Base-by-base conservation (phyloP, 2,888 invertebrate genomes). In the Netelia fuscicornis region DNA sequence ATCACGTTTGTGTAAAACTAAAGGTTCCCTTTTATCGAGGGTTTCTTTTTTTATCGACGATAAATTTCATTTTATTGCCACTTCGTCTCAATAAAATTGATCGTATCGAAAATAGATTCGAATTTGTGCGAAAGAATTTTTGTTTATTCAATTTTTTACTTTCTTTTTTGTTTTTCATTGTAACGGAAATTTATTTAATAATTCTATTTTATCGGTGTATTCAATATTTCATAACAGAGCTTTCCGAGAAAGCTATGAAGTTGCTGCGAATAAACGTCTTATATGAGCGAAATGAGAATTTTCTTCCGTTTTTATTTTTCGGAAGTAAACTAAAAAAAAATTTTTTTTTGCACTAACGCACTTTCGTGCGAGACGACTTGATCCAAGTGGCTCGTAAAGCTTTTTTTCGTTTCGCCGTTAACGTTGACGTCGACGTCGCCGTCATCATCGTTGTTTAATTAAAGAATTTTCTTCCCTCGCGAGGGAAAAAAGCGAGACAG, bases 401-500 rank as follows among this genome's bases (percentile, higher is more conserved):
- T 25, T 78, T 10, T 44, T 70, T 62, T 9, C 30, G 20, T 25
- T n/a, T 11, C 8, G 20, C 60, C 17, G 23, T 37, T 11, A 17
- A 9, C 37, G 30, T 30, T 30, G 30, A 30, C 79, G n/a, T 54
- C 13, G 44, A 17, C 54, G 79, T 54, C 64, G 70, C 70, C 37
- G 11, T 11, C 74, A 54, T 37, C 70, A 37, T 60, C 62, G 62
- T 70, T 64, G 70, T 79, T 71, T 79, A 79, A 79, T 79, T 79
- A 79, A 79, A 52, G 79, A 64, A 79, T 71, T 79, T 75, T 71
- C 60, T 23, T 23, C n/a, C 17, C 23, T 20, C 30, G 44, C 44
- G 13, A 56, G 30, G 13, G 56, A 58, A 48, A 68, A 48, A 17
- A 17, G 17, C 62, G 42, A 60, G 54, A 62, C 52, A 48, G 64